phyloP scores from a whole-genome alignment of 2,888 invertebrate genomes.

The Drosophila barbarae region DNA sequence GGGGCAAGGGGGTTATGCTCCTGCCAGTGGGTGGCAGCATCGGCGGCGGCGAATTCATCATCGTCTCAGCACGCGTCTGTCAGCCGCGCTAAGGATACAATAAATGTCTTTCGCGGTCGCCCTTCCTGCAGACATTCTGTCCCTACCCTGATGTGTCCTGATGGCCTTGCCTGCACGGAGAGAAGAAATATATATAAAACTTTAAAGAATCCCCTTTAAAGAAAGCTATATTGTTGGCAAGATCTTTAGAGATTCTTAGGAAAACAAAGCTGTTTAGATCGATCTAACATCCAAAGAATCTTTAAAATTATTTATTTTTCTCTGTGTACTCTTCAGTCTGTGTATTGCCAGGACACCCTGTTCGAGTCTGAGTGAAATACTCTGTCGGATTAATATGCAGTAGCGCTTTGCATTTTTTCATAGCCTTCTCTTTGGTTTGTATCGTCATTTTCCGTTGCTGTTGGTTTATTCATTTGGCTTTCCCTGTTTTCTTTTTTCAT shows the following conservation, averaged over 20 bases:
- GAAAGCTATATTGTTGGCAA: not conserved
- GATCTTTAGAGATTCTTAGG: no score
- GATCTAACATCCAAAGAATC: not conserved
- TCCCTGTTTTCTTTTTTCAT: conserved; percentile 34
- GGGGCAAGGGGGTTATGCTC: not conserved
- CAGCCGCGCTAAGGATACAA: conserved; percentile 73
- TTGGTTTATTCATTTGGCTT: conserved; percentile 70
- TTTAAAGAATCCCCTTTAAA: no score
- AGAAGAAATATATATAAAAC: not conserved
- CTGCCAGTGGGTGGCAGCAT: conserved; percentile 20
- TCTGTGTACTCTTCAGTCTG: not conserved
- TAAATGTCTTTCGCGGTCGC: conserved; percentile 71
- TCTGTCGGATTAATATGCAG: conserved; percentile 73
- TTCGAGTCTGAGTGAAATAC: conserved; percentile 64
- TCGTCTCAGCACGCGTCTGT: conserved; percentile 74
- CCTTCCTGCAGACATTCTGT: conserved; percentile 38
- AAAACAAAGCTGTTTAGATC: no score
- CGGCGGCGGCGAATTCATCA: conserved; percentile 66
- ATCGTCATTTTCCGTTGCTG: conserved; percentile 43
- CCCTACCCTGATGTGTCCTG: conserved; percentile 35
- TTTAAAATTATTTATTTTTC: not conserved
- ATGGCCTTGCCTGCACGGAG: conserved; percentile 13
- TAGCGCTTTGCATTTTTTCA: conserved; percentile 68
- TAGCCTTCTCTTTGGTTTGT: conserved; percentile 42
- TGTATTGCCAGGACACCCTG: conserved; percentile 10